phyloP scores from a whole-genome alignment of 2,113 vertebrate genomes.

The Halcyon senegalensis region DNA sequence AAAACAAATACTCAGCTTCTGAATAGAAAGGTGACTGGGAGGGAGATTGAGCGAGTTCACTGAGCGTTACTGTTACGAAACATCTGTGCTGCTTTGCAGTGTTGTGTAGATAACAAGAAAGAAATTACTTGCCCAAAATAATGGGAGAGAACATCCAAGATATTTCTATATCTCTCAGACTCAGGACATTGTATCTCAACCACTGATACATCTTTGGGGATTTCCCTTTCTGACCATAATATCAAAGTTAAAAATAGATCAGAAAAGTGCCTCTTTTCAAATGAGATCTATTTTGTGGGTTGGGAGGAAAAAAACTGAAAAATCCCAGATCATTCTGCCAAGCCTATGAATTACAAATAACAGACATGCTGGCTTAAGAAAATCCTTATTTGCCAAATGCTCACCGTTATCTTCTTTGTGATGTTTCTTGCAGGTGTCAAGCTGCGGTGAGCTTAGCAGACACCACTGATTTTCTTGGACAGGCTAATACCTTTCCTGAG shows the following conservation, averaged over 20 bases:
- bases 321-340: conserved; percentile 74
- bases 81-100: conserved; percentile 20
- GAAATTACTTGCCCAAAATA: neutral
- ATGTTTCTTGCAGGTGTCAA: conserved; percentile 51
- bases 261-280: conserved; percentile 61
- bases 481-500: conserved; percentile 43
- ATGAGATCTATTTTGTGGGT: conserved; percentile 63
- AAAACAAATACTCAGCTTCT: conserved; percentile 50
- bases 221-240: conserved; percentile 54
- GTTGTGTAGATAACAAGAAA: conserved; percentile 41
- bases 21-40: conserved; percentile 18
- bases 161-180: neutral
- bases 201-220: conserved; percentile 27
- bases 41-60: neutral
- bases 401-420: conserved; percentile 62
- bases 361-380: conserved; percentile 72
- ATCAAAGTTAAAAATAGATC: conserved; percentile 62
- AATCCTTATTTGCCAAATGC: conserved; percentile 69
- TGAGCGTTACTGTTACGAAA: neutral
- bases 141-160: neutral
- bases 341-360: conserved; percentile 75
- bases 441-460: neutral
- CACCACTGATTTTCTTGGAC: conserved; percentile 7
- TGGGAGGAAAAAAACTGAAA: conserved; percentile 78
- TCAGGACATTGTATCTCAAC: neutral